phyloP scores from a whole-genome alignment of 2,888 invertebrate genomes.

The Mesochorus sp. region DNA sequence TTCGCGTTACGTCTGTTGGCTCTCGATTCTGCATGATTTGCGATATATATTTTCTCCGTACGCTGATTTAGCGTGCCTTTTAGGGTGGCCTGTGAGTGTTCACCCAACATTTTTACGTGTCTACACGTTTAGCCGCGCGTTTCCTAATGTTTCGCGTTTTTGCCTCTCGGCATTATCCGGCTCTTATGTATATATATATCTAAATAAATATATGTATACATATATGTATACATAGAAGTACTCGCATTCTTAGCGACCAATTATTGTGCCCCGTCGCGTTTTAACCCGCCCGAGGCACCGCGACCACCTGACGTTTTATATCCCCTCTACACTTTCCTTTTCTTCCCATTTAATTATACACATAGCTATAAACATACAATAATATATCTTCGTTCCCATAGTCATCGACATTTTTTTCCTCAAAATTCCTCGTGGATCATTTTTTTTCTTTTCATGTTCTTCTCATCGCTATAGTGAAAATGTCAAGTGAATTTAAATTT shows the following conservation, averaged over 20 bases:
- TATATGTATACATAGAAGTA: not conserved
- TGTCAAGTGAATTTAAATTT: no score
- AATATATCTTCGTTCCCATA: conserved; percentile 47
- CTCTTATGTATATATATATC: not conserved
- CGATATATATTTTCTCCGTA: conserved; percentile 18
- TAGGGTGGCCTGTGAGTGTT: conserved; percentile 57
- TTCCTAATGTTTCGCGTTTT: conserved; percentile 64
- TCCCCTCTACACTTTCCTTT: conserved; percentile 64
- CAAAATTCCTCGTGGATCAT: conserved; percentile 24
- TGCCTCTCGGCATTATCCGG: conserved; percentile 53
- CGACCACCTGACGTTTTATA: conserved; percentile 57
- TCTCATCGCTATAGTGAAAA: not conserved
- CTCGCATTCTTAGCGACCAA: conserved; percentile 71
- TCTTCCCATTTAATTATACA: conserved; percentile 59
- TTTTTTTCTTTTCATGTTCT: not conserved
- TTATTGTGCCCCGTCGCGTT: conserved; percentile 65
- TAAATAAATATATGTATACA: not conserved
- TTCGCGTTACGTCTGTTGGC: conserved; percentile 29
- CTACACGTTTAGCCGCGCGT: conserved; percentile 18
- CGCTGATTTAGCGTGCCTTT: conserved; percentile 71
- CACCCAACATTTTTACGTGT: conserved; percentile 15
- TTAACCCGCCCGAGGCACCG: conserved; percentile 61
- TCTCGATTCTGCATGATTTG: conserved; percentile 11
- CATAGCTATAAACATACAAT: not conserved
- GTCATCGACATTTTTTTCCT: conserved; percentile 21